Conservation (phyloP, 1,140 invertebrate genomes). For the Chrysopa pallens region DNA sequence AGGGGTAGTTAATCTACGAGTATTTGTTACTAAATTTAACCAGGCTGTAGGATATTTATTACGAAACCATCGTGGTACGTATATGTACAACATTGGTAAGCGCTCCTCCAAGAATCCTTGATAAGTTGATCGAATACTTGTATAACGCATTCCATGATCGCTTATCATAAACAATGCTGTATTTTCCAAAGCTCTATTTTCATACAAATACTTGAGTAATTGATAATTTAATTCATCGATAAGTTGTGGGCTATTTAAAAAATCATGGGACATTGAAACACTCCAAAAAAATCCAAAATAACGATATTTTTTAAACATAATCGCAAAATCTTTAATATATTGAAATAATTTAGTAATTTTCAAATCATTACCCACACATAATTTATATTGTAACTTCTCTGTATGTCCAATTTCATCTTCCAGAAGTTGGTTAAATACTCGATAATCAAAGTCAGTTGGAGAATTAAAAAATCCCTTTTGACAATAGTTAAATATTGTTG, state of each 20-base stretch:
- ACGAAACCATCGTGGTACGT: conserved; percentile 55
- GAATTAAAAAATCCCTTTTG: conserved; percentile 57
- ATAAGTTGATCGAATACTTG: conserved; percentile 55
- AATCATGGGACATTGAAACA: conserved; percentile 58
- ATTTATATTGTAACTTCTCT: conserved; percentile 32
- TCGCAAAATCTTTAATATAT: conserved; percentile 36
- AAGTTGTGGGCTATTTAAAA: conserved; percentile 46
- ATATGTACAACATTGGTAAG: conserved; percentile 65
- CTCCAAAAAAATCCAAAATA: conserved; percentile 68
- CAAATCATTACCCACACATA: conserved; percentile 41
- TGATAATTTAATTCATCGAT: conserved; percentile 39
- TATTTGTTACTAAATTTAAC: conserved; percentile 50
- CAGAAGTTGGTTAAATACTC: conserved; percentile 51
- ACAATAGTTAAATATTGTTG: conserved; percentile 64
- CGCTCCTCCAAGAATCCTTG: conserved; percentile 79
- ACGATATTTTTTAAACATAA: conserved; percentile 27
- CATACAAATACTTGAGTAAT: conserved; percentile 37
- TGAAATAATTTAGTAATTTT: conserved; percentile 36
- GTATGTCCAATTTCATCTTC: conserved; percentile 35
- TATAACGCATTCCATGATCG: conserved; percentile 86
- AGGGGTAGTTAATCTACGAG: conserved; percentile 57
- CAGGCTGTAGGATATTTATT: conserved; percentile 39
- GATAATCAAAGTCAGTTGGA: conserved; percentile 67
- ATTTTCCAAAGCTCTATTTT: conserved; percentile 38
- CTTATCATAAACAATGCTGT: conserved; percentile 65